phyloP scores from a whole-genome alignment of 2,888 invertebrate species.

The Leuctra nigra region DNA sequence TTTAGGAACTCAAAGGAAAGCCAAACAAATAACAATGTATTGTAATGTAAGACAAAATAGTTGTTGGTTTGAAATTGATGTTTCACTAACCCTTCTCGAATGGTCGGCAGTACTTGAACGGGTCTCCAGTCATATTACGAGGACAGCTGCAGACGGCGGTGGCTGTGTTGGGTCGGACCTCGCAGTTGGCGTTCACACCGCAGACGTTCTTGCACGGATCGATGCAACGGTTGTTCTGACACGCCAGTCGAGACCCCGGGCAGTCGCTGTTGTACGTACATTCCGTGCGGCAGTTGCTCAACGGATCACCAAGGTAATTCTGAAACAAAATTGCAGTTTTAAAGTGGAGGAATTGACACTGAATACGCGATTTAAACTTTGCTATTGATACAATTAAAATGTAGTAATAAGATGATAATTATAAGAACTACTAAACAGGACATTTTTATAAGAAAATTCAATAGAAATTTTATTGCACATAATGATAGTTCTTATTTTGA shows the following conservation, averaged over 20 bases:
- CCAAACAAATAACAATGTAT: no score
- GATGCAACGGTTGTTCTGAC: slow-evolving; percentile 72
- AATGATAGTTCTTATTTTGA: no score
- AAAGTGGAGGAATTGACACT: no score
- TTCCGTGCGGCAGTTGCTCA: slow-evolving; percentile 69
- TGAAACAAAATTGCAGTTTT: slow-evolving; percentile 38
- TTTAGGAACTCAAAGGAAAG: no score
- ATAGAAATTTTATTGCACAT: no score
- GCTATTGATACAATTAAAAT: no score
- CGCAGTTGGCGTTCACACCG: slow-evolving; percentile 72
- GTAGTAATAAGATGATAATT: no score
- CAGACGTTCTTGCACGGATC: slow-evolving; percentile 75
- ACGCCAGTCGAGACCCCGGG: slow-evolving; percentile 67
- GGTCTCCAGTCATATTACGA: slow-evolving; percentile 80
- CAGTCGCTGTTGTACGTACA: slow-evolving; percentile 75
- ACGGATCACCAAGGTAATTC: slow-evolving; percentile 74
- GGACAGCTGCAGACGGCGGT: slow-evolving; percentile 82
- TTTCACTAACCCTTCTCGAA: slow-evolving; percentile 72
- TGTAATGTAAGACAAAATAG: no score
- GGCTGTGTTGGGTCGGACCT: slow-evolving; percentile 51
- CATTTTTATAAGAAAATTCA: no score
- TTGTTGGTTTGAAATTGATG: no score
- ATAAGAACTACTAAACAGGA: no score
- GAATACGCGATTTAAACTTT: no score
- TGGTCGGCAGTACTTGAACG: slow-evolving; percentile 72